phyloP scores from a whole-genome alignment of 1,140 invertebrate genomes.

The Trachymyrmex cornetzi region DNA sequence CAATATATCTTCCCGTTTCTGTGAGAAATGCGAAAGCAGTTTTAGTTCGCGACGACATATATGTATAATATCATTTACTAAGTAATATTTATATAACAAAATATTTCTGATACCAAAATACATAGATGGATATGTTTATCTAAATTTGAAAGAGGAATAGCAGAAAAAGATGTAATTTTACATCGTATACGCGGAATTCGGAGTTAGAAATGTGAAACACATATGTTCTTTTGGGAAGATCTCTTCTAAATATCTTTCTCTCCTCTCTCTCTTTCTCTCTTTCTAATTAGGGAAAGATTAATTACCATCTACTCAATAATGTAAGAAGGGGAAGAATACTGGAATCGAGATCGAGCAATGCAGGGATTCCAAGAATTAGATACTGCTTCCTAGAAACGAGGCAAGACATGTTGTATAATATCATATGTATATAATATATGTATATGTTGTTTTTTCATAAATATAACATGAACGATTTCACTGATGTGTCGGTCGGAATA shows the following conservation, averaged over 20 bases:
- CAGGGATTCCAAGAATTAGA: conserved; percentile 30
- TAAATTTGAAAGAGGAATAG: background rate
- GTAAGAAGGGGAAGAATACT: conserved; percentile 11
- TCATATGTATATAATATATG: background rate
- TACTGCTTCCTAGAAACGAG: conserved; percentile 33
- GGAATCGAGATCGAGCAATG: conserved; percentile 8
- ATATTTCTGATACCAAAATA: background rate
- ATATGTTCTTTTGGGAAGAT: conserved; percentile 17
- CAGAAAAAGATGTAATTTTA: background rate
- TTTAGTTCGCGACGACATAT: background rate
- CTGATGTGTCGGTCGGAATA: background rate
- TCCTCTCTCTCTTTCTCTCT: background rate
- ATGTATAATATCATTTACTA: background rate
- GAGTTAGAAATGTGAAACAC: conserved; percentile 43
- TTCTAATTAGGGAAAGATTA: conserved; percentile 48
- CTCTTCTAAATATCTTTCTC: background rate
- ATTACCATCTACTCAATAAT: conserved; percentile 39
- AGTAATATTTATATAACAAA: background rate
- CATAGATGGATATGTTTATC: background rate
- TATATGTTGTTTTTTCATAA: conserved; percentile 20
- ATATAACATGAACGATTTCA: background rate
- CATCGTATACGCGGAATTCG: conserved; percentile 20
- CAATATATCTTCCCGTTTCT: conserved; percentile 4
- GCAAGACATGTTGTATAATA: background rate
- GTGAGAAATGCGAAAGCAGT: background rate